phyloP scores from a whole-genome alignment of 2,888 invertebrate species.

The Tenodera sinensis region DNA sequence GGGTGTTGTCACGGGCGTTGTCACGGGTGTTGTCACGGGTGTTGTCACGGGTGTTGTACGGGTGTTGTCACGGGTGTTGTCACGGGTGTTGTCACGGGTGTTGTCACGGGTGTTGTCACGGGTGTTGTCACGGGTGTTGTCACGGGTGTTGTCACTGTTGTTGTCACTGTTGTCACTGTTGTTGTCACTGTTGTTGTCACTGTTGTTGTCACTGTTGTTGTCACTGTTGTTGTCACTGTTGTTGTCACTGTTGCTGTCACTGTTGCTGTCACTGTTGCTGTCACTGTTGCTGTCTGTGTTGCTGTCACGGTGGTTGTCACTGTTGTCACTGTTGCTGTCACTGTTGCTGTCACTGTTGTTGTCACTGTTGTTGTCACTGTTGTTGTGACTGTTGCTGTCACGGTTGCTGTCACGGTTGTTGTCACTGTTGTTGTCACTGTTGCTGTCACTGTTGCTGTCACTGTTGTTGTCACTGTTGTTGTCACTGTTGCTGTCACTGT shows the following conservation, averaged over 20 bases:
- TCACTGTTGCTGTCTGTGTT: background rate
- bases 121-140: too few relatives aligned
- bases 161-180: background rate
- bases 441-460: background rate
- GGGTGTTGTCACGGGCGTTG: too few relatives aligned
- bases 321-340: background rate
- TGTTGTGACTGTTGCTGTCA: constrained; percentile 7
- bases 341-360: constrained; percentile 1
- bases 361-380: constrained; percentile 6
- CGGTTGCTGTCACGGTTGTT: too few relatives aligned
- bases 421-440: too few relatives aligned
- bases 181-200: constrained; percentile 11
- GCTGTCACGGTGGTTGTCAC: background rate
- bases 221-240: constrained; percentile 12
- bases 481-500: background rate
- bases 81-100: too few relatives aligned
- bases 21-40: too few relatives aligned
- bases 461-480: background rate
- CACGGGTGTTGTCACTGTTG: too few relatives aligned
- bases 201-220: constrained; percentile 3
- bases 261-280: background rate
- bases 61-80: too few relatives aligned
- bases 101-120: too few relatives aligned
- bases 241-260: constrained; percentile 3
- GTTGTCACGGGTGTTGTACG: too few relatives aligned